Evolutionary conservation across 2,888 invertebrate species (phyloP).

Genomic region (Clostera curtula): DNA sequence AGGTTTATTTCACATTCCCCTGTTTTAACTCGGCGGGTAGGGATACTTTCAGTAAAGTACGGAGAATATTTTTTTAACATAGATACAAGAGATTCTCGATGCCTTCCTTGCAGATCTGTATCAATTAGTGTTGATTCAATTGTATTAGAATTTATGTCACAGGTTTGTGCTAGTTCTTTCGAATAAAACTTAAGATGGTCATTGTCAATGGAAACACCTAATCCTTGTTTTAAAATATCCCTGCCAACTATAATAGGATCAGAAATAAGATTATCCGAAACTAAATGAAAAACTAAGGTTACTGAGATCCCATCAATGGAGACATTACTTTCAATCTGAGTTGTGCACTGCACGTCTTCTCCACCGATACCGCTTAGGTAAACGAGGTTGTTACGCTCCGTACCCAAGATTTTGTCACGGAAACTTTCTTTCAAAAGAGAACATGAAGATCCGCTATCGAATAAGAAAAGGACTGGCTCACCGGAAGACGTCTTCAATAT

Average conservation of each 20-base stretch:
- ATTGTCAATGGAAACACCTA: not conserved
- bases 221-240: conserved; percentile 2
- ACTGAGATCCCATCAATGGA: not conserved
- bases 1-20: conserved; percentile 8
- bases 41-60: conserved; percentile 12
- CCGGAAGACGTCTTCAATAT: conserved; percentile 12
- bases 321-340: not conserved
- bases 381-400: conserved; percentile 12
- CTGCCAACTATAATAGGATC: conserved; percentile 2
- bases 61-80: conserved; percentile 7
- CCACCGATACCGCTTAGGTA: conserved; percentile 15
- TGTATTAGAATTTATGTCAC: conserved; percentile 1
- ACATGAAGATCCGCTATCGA: conserved; percentile 20
- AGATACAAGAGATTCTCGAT: conserved; percentile 3
- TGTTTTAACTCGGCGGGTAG: conserved; percentile 10
- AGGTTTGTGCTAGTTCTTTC: not conserved
- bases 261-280: not conserved
- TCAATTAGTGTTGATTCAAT: conserved; percentile 10
- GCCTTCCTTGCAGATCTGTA: conserved; percentile 10
- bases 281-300: not conserved
- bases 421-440: conserved; percentile 16
- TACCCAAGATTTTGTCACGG: conserved; percentile 3
- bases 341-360: not conserved
- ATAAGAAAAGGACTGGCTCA: conserved; percentile 16
- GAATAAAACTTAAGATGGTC: not conserved